Evolutionary conservation across 2,797 vertebrate genomes (phyloP).

Genomic region (Sebastes taczanowskii): DNA sequence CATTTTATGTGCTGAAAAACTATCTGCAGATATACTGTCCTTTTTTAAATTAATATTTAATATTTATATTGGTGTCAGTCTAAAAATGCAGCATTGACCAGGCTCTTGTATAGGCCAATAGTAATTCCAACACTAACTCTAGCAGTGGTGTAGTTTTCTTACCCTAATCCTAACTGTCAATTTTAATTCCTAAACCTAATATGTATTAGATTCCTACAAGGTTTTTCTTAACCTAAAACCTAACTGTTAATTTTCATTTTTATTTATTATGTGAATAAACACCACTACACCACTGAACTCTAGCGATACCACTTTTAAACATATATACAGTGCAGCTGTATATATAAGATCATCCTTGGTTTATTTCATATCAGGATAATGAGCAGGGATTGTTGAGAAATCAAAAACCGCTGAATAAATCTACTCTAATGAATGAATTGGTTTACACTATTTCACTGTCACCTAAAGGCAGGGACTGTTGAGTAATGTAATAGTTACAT

Average conservation of each 20-base stretch:
- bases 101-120: background rate
- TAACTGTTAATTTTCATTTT: no score
- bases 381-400: background rate
- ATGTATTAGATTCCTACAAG: no score
- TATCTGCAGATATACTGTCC: background rate
- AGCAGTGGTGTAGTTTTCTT: no score
- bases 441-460: background rate
- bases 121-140: background rate
- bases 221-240: no score
- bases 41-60: background rate
- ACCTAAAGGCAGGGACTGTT: background rate
- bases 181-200: no score
- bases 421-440: background rate
- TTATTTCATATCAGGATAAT: background rate
- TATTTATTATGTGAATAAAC: no score
- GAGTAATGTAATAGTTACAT: background rate
- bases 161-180: no score
- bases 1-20: no score
- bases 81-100: background rate
- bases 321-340: background rate
- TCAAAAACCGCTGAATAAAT: background rate
- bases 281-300: no score
- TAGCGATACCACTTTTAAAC: background rate
- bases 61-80: background rate
- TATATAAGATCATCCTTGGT: background rate